A percentile compares a stretch with the other conserved stretches of the same genome.
Evolutionary conservation across 2,888 invertebrate genomes (phyloP).

Genomic region (Agelastica alni): DNA sequence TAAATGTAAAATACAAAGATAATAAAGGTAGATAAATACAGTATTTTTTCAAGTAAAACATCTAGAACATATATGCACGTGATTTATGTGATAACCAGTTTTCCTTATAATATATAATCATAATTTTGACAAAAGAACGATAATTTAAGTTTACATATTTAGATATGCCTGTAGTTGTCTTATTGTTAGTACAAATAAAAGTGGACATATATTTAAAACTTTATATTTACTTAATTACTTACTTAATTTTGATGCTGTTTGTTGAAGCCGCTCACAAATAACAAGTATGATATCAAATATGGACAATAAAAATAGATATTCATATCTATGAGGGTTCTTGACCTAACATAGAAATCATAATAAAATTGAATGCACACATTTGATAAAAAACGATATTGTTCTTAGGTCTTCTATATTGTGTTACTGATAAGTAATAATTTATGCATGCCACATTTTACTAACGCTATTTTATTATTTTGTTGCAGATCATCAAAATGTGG

Average conservation of each 20-base stretch:
- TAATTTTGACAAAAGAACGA: not conserved
- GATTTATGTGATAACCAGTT: not conserved
- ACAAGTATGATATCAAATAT: not conserved
- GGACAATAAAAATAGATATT: not conserved
- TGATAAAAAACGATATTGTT: too few relatives aligned
- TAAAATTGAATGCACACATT: not conserved
- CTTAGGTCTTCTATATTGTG: too few relatives aligned
- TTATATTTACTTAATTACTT: not conserved
- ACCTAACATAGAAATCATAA: constrained; percentile 1
- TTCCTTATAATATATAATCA: not conserved
- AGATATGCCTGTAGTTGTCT: not conserved
- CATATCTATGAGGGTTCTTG: not conserved
- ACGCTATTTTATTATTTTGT: constrained; percentile 10
- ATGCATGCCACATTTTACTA: not conserved
- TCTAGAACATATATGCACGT: too few relatives aligned
- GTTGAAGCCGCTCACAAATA: not conserved
- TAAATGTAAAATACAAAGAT: too few relatives aligned
- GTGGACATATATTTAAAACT: too few relatives aligned
- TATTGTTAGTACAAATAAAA: too few relatives aligned
- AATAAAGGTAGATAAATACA: too few relatives aligned
- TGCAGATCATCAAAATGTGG: constrained; percentile 44
- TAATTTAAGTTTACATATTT: not conserved
- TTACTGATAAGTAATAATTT: too few relatives aligned
- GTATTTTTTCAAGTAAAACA: too few relatives aligned
- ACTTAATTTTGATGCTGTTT: not conserved